Conservation (phyloP, 2,888 invertebrate species). For the Uloborus plumipes region DNA sequence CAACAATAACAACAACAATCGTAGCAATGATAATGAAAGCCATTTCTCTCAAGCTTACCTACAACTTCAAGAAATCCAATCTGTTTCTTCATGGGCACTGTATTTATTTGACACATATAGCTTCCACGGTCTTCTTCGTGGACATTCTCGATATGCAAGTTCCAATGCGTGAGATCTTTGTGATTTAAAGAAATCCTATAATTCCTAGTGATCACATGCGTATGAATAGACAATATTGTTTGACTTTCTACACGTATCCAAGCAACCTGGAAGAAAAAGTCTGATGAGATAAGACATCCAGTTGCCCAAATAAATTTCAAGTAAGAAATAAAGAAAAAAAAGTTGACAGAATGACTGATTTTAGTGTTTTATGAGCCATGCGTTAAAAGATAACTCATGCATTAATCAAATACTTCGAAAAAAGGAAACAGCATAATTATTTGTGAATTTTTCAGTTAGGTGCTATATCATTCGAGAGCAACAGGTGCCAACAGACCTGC, state of each 20-base stretch:
- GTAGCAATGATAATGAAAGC: no score
- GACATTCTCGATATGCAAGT: slow-evolving; percentile 50
- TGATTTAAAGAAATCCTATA: slow-evolving; percentile 51
- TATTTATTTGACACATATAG: slow-evolving; percentile 63
- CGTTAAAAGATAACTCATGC: no score
- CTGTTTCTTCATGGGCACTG: slow-evolving; percentile 62
- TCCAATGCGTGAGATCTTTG: slow-evolving; percentile 57
- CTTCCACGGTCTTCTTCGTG: slow-evolving; percentile 53
- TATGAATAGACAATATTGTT: slow-evolving; percentile 55
- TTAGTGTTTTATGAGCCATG: no score
- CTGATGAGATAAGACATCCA: background rate
- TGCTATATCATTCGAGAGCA: no score
- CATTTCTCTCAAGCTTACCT: slow-evolving; percentile 28
- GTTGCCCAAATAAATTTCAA: no score
- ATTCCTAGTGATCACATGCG: slow-evolving; percentile 56
- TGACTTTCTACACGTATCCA: slow-evolving; percentile 61
- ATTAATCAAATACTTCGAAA: no score
- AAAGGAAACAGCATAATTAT: no score
- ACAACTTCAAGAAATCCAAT: slow-evolving; percentile 59
- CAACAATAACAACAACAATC: no score
- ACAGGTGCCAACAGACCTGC: no score
- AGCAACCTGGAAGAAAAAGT: slow-evolving; percentile 35
- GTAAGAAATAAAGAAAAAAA: no score
- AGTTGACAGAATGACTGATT: no score
- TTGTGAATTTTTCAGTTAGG: no score